These are phyloP conservation scores for Pseudobourletiella spinata DNA, from an alignment of 1,140 invertebrate genomes.

Conservation along the genomic window DNA sequence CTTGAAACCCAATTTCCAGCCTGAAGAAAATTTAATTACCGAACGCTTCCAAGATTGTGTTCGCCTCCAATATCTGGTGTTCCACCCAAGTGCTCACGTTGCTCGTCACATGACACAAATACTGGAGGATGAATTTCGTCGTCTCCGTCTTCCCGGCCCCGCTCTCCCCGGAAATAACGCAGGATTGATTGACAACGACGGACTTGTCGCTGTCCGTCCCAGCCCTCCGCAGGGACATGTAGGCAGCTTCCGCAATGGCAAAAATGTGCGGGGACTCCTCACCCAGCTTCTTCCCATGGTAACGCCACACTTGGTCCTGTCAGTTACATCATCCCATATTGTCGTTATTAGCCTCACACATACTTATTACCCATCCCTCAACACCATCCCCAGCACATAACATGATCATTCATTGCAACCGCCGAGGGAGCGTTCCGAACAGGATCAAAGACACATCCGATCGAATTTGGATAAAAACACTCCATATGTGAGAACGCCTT, in stretches of 20 bases:
- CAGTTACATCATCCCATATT: too few species aligned
- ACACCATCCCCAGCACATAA: too few species aligned
- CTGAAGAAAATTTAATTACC: slow-evolving; percentile 56
- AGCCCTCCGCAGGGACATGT: slow-evolving; percentile 50
- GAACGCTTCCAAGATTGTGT: slow-evolving; percentile 85
- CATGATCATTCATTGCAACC: too few species aligned
- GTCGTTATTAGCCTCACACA: too few species aligned
- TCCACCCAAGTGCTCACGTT: slow-evolving; percentile 87
- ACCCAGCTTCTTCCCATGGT: slow-evolving; percentile 71
- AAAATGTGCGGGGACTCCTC: slow-evolving; percentile 79
- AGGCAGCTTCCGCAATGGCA: slow-evolving; percentile 78
- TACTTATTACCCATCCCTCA: too few species aligned
- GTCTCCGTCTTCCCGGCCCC: slow-evolving; percentile 97
- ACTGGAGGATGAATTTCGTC: slow-evolving; percentile 90
- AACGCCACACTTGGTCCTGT: slow-evolving; percentile 69
- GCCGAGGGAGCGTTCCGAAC: too few species aligned
- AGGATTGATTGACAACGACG: slow-evolving; percentile 23
- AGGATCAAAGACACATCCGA: too few species aligned
- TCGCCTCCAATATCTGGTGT: slow-evolving; percentile 87
- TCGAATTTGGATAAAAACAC: too few species aligned
- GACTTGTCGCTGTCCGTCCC: slow-evolving; percentile 26
- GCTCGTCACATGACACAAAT: slow-evolving; percentile 82
- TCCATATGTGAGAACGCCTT: too few species aligned
- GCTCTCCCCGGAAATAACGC: slow-evolving; percentile 54
- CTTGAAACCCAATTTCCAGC: too few species aligned